phyloP scores from a whole-genome alignment of 2,113 vertebrate species.

The Sylvietta virens region DNA sequence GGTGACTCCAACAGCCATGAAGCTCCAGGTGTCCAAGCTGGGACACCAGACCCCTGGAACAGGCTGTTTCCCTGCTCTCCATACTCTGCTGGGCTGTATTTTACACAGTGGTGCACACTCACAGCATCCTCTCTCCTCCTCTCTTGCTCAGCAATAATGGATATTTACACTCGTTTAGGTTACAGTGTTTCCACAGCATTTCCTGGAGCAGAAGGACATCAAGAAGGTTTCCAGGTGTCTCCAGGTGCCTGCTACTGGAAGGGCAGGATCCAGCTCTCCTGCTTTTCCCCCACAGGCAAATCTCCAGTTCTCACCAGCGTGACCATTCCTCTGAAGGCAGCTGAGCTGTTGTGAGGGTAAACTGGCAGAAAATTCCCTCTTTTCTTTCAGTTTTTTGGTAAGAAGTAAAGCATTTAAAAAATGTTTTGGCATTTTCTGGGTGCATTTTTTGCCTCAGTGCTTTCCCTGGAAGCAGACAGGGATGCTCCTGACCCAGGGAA shows the following conservation, averaged over 20 bases:
- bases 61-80: neutral
- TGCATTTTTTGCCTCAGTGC: neutral
- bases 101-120: neutral
- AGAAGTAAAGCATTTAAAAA: no score
- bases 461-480: neutral
- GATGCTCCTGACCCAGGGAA: neutral
- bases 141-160: neutral
- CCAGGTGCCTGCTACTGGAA: neutral
- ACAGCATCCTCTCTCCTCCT: neutral
- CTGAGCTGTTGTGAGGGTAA: neutral
- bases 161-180: neutral
- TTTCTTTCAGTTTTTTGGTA: neutral
- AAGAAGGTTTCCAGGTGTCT: neutral
- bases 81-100: neutral
- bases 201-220: neutral
- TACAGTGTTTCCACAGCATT: neutral
- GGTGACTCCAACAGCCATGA: neutral
- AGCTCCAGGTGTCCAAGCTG: neutral
- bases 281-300: fast-evolving
- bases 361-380: neutral
- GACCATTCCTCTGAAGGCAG: neutral
- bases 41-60: neutral
- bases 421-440: neutral
- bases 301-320: neutral
- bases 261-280: neutral